phyloP scores from a whole-genome alignment of 2,888 invertebrate genomes.

The Portevinia maculata region DNA sequence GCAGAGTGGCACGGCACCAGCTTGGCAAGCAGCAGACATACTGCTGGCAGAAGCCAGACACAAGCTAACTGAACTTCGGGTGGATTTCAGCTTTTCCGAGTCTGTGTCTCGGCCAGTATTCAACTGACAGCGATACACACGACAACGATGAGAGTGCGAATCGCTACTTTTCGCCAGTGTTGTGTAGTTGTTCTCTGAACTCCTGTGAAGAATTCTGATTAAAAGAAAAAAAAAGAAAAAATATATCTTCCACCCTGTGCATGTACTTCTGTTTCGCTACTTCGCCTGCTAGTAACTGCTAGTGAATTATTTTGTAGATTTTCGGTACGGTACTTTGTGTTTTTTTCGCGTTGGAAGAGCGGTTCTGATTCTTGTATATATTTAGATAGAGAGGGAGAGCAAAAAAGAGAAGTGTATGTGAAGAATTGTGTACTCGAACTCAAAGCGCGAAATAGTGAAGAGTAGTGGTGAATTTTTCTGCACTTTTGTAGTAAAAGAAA shows the following conservation, averaged over 20 bases:
- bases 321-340: conserved; percentile 68
- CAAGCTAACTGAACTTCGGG: conserved; percentile 70
- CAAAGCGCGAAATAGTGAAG: conserved; percentile 15
- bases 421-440: conserved; percentile 48
- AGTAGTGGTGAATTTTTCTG: conserved; percentile 63
- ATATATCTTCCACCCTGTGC: conserved; percentile 61
- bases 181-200: conserved; percentile 60
- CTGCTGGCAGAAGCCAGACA: conserved; percentile 58
- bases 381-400: conserved; percentile 35
- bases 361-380: conserved; percentile 39
- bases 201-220: conserved; percentile 43
- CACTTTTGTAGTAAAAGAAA: conserved; percentile 61
- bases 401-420: conserved; percentile 24
- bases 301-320: conserved; percentile 73
- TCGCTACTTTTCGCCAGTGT: conserved; percentile 67
- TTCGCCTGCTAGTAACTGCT: conserved; percentile 65
- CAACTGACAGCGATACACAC: conserved; percentile 73
- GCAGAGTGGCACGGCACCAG: conserved; percentile 57
- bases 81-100: conserved; percentile 73
- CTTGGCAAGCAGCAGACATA: conserved; percentile 66
- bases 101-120: conserved; percentile 69
- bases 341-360: conserved; percentile 57
- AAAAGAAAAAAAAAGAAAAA: conserved; percentile 20
- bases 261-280: conserved; percentile 69
- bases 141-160: conserved; percentile 74